phyloP scores from a whole-genome alignment of 2,888 invertebrate genomes.

The Hybos culiciformis region DNA sequence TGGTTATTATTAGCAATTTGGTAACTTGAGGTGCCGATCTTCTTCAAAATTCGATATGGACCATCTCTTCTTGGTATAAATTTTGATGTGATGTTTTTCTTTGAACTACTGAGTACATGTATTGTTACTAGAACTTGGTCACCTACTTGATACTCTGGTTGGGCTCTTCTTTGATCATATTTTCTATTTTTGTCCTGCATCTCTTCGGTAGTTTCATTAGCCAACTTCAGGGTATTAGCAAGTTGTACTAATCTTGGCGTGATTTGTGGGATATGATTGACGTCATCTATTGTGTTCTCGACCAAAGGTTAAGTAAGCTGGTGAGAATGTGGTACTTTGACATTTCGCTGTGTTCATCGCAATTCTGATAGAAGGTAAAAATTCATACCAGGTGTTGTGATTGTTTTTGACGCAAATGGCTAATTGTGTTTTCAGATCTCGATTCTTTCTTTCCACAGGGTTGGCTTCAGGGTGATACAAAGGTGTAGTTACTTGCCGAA shows the following conservation, averaged over 20 bases:
- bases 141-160: not conserved
- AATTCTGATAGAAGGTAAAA: conserved; percentile 24
- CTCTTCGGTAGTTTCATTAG: not conserved
- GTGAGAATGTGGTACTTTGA: conserved; percentile 19
- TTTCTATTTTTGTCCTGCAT: conserved; percentile 1
- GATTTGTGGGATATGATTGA: conserved; percentile 6
- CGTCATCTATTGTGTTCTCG: conserved; percentile 22
- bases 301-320: conserved; percentile 24
- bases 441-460: conserved; percentile 19
- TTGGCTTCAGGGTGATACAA: conserved; percentile 25
- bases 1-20: too few relatives aligned
- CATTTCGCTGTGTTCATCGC: conserved; percentile 24
- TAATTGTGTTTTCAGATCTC: conserved; percentile 15
- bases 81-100: not conserved
- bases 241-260: not conserved
- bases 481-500: conserved; percentile 14
- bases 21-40: too few relatives aligned
- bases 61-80: not conserved
- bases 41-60: too few relatives aligned
- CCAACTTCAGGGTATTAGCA: not conserved
- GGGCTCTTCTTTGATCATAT: not conserved
- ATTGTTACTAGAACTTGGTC: not conserved
- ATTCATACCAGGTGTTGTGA: conserved; percentile 4
- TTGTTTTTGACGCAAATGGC: conserved; percentile 10
- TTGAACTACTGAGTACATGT: not conserved